These are phyloP conservation scores for Rostratula benghalensis DNA, from an alignment of 2,113 vertebrate genomes.

Conservation along the genomic window DNA sequence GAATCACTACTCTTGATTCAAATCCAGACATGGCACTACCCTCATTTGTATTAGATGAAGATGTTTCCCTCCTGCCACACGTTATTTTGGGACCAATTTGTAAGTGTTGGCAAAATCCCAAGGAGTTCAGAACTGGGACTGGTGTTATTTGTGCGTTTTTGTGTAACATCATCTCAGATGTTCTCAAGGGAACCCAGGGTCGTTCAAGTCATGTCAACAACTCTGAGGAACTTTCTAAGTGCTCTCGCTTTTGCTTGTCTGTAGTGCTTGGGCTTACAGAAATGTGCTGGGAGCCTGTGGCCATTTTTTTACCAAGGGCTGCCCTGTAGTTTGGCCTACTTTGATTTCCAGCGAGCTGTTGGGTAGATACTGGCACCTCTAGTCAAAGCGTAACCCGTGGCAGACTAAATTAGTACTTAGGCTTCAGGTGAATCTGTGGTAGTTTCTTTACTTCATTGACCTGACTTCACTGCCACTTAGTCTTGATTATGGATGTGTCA, in stretches of 20 bases:
- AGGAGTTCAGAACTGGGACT: neutral
- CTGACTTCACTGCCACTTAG: neutral
- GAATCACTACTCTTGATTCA: neutral
- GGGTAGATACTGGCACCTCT: neutral
- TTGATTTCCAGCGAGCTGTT: neutral
- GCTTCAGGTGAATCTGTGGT: neutral
- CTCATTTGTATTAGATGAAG: neutral
- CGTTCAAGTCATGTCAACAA: neutral
- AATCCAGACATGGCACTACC: neutral
- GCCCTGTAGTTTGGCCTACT: neutral
- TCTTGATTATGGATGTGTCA: neutral
- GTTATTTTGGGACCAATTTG: neutral
- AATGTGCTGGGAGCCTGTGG: neutral
- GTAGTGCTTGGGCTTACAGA: neutral
- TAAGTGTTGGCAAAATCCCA: neutral
- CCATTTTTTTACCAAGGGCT: neutral
- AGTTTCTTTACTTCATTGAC: neutral
- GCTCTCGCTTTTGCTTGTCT: neutral
- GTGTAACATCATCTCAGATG: neutral
- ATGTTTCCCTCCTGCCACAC: neutral
- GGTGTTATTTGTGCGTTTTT: neutral
- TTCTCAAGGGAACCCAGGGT: neutral
- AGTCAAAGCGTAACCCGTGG: neutral
- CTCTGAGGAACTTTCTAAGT: neutral
- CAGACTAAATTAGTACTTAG: neutral